These are phyloP conservation scores for Hyperoplus lanceolatus DNA, from an alignment of 2,797 vertebrate species.

Conservation along the genomic window DNA sequence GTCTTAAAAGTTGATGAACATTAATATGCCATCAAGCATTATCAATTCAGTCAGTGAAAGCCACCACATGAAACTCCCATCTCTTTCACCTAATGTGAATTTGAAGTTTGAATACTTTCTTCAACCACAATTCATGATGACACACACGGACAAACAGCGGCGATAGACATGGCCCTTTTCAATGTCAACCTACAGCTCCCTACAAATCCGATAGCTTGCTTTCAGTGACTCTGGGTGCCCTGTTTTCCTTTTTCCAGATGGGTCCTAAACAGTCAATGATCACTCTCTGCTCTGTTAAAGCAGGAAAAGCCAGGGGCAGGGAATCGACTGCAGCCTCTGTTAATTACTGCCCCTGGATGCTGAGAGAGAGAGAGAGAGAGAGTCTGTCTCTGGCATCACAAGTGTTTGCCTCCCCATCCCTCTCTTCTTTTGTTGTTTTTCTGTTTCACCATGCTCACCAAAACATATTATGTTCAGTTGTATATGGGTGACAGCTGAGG, in stretches of 20 bases:
- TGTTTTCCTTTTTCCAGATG: constrained; percentile 71
- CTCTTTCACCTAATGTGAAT: too few species aligned
- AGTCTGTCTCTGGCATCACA: constrained; percentile 15
- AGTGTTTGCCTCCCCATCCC: constrained; percentile 3
- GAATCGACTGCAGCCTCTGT: constrained; percentile 81
- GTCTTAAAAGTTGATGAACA: background rate
- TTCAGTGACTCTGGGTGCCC: constrained; percentile 45
- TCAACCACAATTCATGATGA: background rate
- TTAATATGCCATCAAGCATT: background rate
- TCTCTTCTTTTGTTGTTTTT: background rate
- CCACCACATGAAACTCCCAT: too few species aligned
- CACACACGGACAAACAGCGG: background rate
- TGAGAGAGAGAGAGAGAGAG: constrained; percentile 13
- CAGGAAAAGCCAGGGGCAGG: constrained; percentile 84
- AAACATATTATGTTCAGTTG: background rate
- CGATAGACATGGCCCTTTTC: constrained; percentile 6
- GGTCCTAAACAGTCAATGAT: constrained; percentile 78
- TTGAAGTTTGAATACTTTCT: too few species aligned
- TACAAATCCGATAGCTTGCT: constrained; percentile 67
- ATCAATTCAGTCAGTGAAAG: too few species aligned
- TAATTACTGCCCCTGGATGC: constrained; percentile 81
- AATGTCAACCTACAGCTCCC: constrained; percentile 32
- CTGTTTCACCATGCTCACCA: background rate
- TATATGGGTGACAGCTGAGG: too few species aligned
- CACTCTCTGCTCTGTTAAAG: constrained; percentile 69